A percentile compares a stretch with the other conserved stretches of the same genome.
These are phyloP conservation scores for Drosophila multiciliata DNA, from an alignment of 2,888 invertebrate genomes.

Conservation along the genomic window DNA sequence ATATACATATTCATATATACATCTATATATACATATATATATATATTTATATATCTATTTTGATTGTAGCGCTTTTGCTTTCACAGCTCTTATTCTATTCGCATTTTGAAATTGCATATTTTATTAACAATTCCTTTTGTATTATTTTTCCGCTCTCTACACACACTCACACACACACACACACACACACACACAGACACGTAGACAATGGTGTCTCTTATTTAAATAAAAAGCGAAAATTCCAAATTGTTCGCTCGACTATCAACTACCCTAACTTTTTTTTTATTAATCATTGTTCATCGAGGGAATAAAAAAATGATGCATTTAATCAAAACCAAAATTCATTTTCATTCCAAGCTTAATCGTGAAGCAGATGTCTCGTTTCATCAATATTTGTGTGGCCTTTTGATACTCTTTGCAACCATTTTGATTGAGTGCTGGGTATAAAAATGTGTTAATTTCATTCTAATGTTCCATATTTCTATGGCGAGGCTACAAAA, in stretches of 20 bases:
- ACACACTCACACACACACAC: neutral
- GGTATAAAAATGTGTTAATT: constrained; percentile 45
- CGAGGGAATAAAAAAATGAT: neutral
- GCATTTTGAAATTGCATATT: constrained; percentile 48
- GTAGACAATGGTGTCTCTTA: constrained; percentile 9
- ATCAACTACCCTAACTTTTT: neutral
- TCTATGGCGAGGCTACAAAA: constrained; percentile 16
- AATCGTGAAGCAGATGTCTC: neutral
- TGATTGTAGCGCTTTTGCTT: constrained; percentile 52
- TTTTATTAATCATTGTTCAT: neutral
- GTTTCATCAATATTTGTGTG: neutral
- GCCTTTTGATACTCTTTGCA: neutral
- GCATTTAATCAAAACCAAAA: neutral
- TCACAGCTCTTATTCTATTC: constrained; percentile 36
- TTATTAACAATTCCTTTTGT: constrained; percentile 42
- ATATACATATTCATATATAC: neutral
- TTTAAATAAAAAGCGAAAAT: neutral
- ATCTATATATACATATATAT: neutral
- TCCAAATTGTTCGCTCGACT: neutral
- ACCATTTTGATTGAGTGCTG: constrained; percentile 16
- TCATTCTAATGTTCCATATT: constrained; percentile 58
- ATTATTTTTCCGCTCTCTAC: constrained; percentile 8
- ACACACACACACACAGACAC: neutral
- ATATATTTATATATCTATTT: constrained; percentile 35
- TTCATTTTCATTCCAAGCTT: neutral